Percentiles rank a stretch among this genome's conserved stretches.
phyloP scores from a whole-genome alignment of 2,888 invertebrate genomes.

The Epicampocera succincta region DNA sequence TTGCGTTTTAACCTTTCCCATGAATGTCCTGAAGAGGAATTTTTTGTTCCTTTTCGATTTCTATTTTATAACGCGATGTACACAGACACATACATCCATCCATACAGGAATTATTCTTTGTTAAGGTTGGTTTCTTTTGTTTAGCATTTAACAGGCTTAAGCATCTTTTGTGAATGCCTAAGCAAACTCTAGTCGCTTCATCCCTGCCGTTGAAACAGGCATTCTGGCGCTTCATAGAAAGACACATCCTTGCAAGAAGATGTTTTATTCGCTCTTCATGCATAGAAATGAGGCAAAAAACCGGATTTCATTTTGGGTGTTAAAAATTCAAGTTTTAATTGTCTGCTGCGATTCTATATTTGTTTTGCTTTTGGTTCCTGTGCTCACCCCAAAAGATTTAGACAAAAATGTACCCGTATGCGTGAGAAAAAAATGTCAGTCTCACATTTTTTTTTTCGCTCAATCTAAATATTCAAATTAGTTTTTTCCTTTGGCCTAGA shows the following conservation, averaged over 20 bases:
- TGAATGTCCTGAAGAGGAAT: conserved; percentile 52
- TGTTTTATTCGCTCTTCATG: conserved; percentile 71
- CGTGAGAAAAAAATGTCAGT: conserved; percentile 60
- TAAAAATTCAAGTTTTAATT: conserved; percentile 55
- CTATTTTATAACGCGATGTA: conserved; percentile 48
- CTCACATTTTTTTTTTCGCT: conserved; percentile 62
- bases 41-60: background rate
- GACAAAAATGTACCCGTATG: conserved; percentile 46
- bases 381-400: conserved; percentile 45
- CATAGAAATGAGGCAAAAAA: conserved; percentile 79
- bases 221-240: conserved; percentile 22
- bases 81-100: too few relatives aligned
- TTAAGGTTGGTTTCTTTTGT: conserved; percentile 22
- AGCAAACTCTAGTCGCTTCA: conserved; percentile 37
- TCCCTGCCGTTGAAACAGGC: conserved; percentile 2
- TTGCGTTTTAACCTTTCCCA: conserved; percentile 51
- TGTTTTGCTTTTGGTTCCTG: conserved; percentile 7
- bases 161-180: conserved; percentile 27
- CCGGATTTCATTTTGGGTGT: conserved; percentile 75
- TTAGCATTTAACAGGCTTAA: conserved; percentile 26
- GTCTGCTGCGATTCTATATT: too few relatives aligned
- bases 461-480: conserved; percentile 65
- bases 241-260: conserved; percentile 61
- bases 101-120: conserved; percentile 52
- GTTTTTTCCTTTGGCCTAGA: conserved; percentile 40